Evolutionary conservation across 92 coral and sea anemone species (phyloP).

Genomic region (Galaxea fascicularis): DNA sequence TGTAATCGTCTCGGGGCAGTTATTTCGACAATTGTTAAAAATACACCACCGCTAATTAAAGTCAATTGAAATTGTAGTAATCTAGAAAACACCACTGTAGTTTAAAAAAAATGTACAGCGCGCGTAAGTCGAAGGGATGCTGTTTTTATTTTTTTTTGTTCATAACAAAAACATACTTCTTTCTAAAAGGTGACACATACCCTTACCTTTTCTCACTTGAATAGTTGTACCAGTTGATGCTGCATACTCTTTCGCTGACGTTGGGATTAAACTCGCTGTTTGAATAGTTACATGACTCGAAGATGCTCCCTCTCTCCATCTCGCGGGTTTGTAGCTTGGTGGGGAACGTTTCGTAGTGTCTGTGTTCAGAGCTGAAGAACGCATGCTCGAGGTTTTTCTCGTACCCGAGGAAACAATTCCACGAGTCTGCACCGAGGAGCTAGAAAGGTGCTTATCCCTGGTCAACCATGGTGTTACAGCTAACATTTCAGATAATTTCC

Average conservation of each 20-base stretch:
- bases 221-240: neutral
- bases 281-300: neutral
- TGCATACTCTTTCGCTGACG: neutral
- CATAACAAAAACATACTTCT: neutral
- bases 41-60: no score
- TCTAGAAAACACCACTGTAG: no score
- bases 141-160: no score
- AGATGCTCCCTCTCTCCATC: neutral
- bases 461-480: neutral
- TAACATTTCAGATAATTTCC: neutral
- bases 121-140: no score
- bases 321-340: neutral
- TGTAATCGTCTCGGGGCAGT: no score
- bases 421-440: neutral
- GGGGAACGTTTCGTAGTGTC: neutral
- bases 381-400: neutral
- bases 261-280: neutral
- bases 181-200: no score
- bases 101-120: no score
- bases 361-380: neutral
- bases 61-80: no score
- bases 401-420: neutral
- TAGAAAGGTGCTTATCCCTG: neutral
- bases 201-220: conserved; percentile 25
- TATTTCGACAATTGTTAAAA: no score